Base-by-base conservation (phyloP, 2,888 invertebrate species). In the Dasypolia templi region DNA sequence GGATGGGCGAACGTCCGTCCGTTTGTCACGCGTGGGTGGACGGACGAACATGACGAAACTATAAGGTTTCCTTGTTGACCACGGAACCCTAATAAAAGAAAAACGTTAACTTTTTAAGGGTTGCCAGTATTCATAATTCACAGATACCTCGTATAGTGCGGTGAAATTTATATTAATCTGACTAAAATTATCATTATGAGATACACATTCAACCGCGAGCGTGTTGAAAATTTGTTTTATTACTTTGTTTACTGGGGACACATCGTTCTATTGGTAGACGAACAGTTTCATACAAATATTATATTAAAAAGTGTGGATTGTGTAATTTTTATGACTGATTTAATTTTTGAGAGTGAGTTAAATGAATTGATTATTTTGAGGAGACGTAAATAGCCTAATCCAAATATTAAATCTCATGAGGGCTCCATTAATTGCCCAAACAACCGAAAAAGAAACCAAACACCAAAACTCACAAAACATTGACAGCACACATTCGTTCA, bases 201-300 rank as follows among this genome's bases (percentile, higher is more conserved):
- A 49, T 59, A 55, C 59, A 58, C 39, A 71, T 77, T 63, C 22
- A 39, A 32, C 72, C 35, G 19, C 14, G 9, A 67, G n/a, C 22
- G 63, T 64, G 84, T 77, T 69, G 72, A 75, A 66, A 74, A 80
- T 74, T 74, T 70, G 74, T 81, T 86, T 86, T 84, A 84, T 84
- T 69, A 72, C 72, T 71, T 67, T 65, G 63, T 75, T 77, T 77
- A 53, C 14, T n/a, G 17, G 68, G 2, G 86, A 84, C 86, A 77
- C 77, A 82, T 44, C 22, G 77, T 35, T 81, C 22, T 62, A 35
- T 39, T 35, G 42, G 56, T 56, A 14, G 46, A 55, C 66, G n/a
- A 76, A 67, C 82, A 46, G 22, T 49, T 64, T 68, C 29, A 19
- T 12, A 44, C 17, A 64, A 56, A 53, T 19, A 55, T 65, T 64